Evolutionary conservation across 1,140 invertebrate genomes (phyloP).

Genomic region (Bombus superbus): DNA sequence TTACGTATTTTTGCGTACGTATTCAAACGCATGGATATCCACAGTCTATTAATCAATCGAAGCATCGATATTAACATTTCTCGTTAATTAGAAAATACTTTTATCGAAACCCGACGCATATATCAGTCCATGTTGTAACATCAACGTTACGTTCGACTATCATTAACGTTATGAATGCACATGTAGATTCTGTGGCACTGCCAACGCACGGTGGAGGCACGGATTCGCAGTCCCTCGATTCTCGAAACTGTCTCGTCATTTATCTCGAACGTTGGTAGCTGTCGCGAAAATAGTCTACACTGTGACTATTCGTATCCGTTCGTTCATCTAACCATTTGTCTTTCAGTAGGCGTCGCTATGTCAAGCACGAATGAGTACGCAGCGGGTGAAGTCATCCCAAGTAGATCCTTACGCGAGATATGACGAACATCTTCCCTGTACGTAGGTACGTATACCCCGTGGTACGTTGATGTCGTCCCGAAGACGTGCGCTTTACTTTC

Average conservation of each 20-base stretch:
- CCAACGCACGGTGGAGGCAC: not conserved
- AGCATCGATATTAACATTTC: not conserved
- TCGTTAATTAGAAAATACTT: not conserved
- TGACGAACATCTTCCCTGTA: slow-evolving; percentile 60
- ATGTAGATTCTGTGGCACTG: not conserved
- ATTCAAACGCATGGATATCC: too few species aligned
- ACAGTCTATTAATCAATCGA: too few species aligned
- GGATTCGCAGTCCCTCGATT: not conserved
- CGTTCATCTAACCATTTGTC: slow-evolving; percentile 59
- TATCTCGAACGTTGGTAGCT: slow-evolving; percentile 24
- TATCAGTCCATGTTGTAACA: too few species aligned
- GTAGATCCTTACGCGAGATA: slow-evolving; percentile 68
- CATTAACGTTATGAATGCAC: not conserved
- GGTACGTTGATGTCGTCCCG: slow-evolving; percentile 56
- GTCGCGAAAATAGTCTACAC: slow-evolving; percentile 40
- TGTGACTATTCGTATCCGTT: slow-evolving; percentile 53
- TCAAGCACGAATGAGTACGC: slow-evolving; percentile 63
- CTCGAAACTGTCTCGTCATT: slow-evolving; percentile 45
- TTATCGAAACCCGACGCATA: not conserved
- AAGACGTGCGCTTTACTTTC: slow-evolving; percentile 64
- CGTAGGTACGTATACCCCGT: slow-evolving; percentile 29
- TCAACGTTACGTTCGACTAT: not conserved
- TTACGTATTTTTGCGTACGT: too few species aligned
- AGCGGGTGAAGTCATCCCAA: slow-evolving; percentile 66
- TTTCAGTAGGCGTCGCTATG: slow-evolving; percentile 52